A percentile compares a stretch with the other conserved stretches of the same genome.
phyloP scores from a whole-genome alignment of 2,888 invertebrate species.

The Eretmocerus hayati region DNA sequence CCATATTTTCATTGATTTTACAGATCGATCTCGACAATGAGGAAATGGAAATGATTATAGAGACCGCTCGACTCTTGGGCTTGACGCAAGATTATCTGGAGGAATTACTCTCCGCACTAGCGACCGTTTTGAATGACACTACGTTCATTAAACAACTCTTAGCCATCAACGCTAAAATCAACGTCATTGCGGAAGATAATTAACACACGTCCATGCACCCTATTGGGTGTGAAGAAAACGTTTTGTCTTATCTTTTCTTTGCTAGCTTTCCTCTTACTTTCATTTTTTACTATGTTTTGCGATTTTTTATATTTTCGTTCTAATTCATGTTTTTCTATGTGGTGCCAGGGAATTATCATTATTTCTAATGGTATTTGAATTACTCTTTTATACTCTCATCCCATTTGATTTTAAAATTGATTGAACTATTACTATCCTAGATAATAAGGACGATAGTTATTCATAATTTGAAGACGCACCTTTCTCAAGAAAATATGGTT shows the following conservation, averaged over 20 bases:
- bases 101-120: conserved; percentile 58
- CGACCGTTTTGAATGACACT: conserved; percentile 62
- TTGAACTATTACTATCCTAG: not conserved
- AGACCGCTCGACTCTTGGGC: conserved; percentile 69
- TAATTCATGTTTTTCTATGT: conserved; percentile 13
- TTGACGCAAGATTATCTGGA: conserved; percentile 58
- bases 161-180: conserved; percentile 74
- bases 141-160: conserved; percentile 69
- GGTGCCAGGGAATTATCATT: conserved; percentile 19
- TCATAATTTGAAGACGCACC: conserved; percentile 1
- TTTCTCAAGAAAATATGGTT: no score
- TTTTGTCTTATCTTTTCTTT: conserved; percentile 31
- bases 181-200: conserved; percentile 67
- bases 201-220: conserved; percentile 47
- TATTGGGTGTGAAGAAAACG: conserved; percentile 23
- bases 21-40: conserved; percentile 45
- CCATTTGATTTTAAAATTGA: not conserved
- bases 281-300: conserved; percentile 29
- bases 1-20: conserved; percentile 15
- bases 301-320: conserved; percentile 15
- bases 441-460: conserved; percentile 9
- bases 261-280: conserved; percentile 39
- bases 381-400: not conserved
- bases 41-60: conserved; percentile 55
- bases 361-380: not conserved